Base-by-base conservation (phyloP, 2,888 invertebrate genomes). In the Hirtodrosophila alboralis region DNA sequence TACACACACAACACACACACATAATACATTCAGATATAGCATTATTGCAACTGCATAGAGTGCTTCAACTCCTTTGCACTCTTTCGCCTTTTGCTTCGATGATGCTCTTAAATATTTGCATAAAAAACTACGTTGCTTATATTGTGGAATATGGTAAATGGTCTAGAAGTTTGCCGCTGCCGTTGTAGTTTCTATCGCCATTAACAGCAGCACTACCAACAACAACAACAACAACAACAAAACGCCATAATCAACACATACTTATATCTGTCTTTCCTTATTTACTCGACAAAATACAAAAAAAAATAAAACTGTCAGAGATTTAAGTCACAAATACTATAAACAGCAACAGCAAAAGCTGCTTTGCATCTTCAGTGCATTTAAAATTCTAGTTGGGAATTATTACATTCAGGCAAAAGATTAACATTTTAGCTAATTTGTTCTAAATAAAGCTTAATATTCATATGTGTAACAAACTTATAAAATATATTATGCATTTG, bases 61-160 rank as follows among this genome's bases (percentile, higher is more conserved):
- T 49, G 45, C 51, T 33, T 8, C 18, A 21, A 2, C 13, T 10
- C 6, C 41, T 9, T n/a, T 54, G 52, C 49, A 78, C 59, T 72
- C 65, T 60, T n/a, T 72, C 63, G 83, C 85, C 78, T 74, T n/a
- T 59, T 59, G 74, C 78, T 75, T 84, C 87, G 83, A 86, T 84
- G 83, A 84, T 79, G 87, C 87, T 86, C 79, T 79, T 79, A 79
- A 79, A 86, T 79, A 79, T 79, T 79, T 79, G 79, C 79, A 79
- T 86, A 79, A 79, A 86, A 79, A 79, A 86, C 65, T 77, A 77
- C 69, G 62, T 56, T 61, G 71, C 80, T 75, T 66, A 71, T 66
- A 71, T 79, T 75, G 84, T 66, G 83, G 87, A 74, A 78, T 77
- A 79, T 86, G 83, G 85, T 86, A 79, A 79, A 79, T 79, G 78